Evolutionary conservation across 2,888 invertebrate genomes (phyloP).

Genomic region (Chalcis sispes): DNA sequence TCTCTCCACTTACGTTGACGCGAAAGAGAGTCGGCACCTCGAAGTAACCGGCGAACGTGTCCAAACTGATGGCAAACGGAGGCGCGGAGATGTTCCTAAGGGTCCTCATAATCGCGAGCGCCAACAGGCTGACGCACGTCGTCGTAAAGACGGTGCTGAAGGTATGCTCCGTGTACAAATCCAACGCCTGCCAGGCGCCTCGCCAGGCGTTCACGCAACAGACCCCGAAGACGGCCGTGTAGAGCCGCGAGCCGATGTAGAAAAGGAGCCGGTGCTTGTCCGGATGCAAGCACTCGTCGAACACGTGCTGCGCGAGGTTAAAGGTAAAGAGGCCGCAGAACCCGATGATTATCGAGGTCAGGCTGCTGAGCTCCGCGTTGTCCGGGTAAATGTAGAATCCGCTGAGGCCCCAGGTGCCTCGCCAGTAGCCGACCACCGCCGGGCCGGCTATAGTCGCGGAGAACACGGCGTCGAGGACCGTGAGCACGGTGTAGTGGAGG

Average conservation of each 20-base stretch:
- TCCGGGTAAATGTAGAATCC: conserved; percentile 84
- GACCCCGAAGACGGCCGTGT: conserved; percentile 86
- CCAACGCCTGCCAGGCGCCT: conserved; percentile 88
- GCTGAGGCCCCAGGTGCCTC: conserved; percentile 90
- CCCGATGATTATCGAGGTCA: conserved; percentile 84
- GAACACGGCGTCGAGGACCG: conserved; percentile 84
- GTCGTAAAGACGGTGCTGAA: conserved; percentile 81
- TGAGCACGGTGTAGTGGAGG: conserved; percentile 79
- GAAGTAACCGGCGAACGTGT: conserved; percentile 87
- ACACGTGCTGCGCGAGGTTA: conserved; percentile 80
- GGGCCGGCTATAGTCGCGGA: conserved; percentile 87
- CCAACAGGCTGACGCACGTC: conserved; percentile 82
- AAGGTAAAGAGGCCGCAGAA: conserved; percentile 83
- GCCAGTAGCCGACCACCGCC: conserved; percentile 90
- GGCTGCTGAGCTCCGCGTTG: conserved; percentile 80
- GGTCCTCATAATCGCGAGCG: conserved; percentile 83
- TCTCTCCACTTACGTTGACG: conserved; percentile 74
- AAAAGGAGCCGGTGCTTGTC: conserved; percentile 83
- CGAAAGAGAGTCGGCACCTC: conserved; percentile 91
- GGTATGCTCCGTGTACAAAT: conserved; percentile 81
- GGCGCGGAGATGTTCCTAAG: conserved; percentile 89
- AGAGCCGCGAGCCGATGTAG: conserved; percentile 84
- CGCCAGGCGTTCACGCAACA: conserved; percentile 93
- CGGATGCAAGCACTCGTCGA: conserved; percentile 81
- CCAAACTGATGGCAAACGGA: conserved; percentile 87